Percentiles rank a stretch among this genome's conserved stretches.
Conservation (phyloP, 2,113 vertebrate species). For the Ciconia stormi region DNA sequence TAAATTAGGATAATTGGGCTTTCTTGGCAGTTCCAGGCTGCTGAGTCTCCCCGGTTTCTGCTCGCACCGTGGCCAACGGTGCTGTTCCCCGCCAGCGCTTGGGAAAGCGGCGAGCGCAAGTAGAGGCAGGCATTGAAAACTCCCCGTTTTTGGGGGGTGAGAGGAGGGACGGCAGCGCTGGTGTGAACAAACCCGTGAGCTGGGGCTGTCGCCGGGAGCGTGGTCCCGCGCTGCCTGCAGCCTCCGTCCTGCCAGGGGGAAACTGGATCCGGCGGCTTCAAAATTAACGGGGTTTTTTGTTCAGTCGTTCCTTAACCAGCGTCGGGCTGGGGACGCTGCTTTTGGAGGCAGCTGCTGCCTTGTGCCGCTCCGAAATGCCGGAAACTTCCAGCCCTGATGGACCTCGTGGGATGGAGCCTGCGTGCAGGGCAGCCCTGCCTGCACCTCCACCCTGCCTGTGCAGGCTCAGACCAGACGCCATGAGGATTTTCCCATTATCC, state of each 20-base stretch:
- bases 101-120: neutral
- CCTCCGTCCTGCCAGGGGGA: neutral
- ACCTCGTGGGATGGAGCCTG: neutral
- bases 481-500: neutral
- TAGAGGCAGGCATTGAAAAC: neutral
- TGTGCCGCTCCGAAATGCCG: neutral
- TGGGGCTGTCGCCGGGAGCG: neutral
- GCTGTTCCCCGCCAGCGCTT: neutral
- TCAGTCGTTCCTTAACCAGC: neutral
- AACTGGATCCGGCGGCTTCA: neutral
- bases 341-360: neutral
- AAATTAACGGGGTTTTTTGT: neutral
- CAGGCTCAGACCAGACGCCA: too few relatives aligned
- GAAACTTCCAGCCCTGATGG: neutral
- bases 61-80: neutral
- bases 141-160: neutral
- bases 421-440: neutral
- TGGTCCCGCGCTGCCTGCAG: too few relatives aligned
- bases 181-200: too few relatives aligned
- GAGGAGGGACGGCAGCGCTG: neutral
- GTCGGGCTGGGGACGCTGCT: rapidly evolving
- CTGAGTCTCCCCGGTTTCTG: neutral
- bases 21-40: neutral
- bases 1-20: neutral
- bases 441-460: neutral